Conservation (phyloP, 1,140 invertebrate species). For the Trachymyrmex septentrionalis region DNA sequence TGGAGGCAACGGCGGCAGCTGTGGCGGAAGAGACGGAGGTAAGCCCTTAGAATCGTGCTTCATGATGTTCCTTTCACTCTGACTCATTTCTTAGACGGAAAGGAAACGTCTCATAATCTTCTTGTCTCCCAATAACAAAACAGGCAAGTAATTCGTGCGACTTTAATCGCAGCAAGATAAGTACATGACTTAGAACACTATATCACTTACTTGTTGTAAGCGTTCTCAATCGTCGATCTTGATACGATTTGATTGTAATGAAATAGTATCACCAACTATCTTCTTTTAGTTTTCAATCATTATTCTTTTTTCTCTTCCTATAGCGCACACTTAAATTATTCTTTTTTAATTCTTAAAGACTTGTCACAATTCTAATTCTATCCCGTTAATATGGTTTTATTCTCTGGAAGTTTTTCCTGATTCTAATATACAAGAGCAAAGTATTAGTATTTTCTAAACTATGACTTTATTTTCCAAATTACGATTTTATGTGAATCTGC, state of each 20-base stretch:
- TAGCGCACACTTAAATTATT: neutral
- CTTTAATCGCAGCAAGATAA: conserved; percentile 13
- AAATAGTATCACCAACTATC: neutral
- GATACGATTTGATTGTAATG: neutral
- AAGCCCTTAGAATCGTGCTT: conserved; percentile 58
- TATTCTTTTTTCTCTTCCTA: neutral
- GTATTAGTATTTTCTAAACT: neutral
- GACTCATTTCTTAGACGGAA: conserved; percentile 53
- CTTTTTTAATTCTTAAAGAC: neutral
- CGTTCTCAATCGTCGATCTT: conserved; percentile 9
- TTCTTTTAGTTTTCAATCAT: neutral
- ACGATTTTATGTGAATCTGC: neutral
- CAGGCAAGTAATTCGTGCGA: neutral
- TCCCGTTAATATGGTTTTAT: neutral
- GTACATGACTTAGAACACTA: conserved; percentile 8
- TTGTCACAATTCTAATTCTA: conserved; percentile 4
- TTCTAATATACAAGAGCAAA: neutral
- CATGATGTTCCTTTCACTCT: conserved; percentile 42
- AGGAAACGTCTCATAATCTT: conserved; percentile 34
- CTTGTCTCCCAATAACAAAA: neutral
- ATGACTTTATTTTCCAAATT: neutral
- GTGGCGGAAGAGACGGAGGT: conserved; percentile 42
- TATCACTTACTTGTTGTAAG: neutral
- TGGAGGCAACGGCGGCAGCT: conserved; percentile 30
- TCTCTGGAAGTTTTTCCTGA: neutral